Percentiles rank a stretch among this genome's conserved stretches.
Conservation (phyloP, 2,113 vertebrate species). For the Ploceus nigricollis region DNA sequence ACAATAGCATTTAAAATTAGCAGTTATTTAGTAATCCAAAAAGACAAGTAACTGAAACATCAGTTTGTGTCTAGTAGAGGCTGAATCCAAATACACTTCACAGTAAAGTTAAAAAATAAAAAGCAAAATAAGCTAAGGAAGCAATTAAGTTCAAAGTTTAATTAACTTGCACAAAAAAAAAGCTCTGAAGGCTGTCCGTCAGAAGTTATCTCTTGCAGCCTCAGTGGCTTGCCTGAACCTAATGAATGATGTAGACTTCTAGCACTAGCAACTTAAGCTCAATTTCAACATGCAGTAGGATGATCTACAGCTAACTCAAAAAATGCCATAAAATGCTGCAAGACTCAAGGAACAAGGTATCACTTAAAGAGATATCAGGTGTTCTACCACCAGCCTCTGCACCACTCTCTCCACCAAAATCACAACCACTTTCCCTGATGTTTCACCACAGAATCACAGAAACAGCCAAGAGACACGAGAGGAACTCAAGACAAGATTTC, state of each 20-base stretch:
- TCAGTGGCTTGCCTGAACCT: neutral
- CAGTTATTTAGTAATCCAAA: neutral
- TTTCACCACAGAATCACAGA: neutral
- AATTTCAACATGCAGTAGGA: neutral
- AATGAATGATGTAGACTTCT: neutral
- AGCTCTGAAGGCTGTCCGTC: neutral
- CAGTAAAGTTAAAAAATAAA: neutral
- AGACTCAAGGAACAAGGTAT: neutral
- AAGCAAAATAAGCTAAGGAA: neutral
- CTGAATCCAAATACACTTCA: neutral
- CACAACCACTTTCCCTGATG: neutral
- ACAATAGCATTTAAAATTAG: neutral
- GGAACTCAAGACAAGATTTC: neutral
- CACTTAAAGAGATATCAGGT: neutral
- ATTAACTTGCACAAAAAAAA: neutral
- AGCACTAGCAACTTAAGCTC: neutral
- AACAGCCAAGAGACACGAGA: neutral
- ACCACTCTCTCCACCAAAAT: neutral
- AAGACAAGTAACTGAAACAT: neutral
- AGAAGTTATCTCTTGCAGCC: neutral
- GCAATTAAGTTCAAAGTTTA: neutral
- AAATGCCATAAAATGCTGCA: neutral
- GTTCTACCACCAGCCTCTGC: neutral
- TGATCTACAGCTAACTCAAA: neutral
- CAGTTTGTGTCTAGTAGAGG: no score